Evolutionary conservation across 2,797 vertebrate species (phyloP).

Genomic region (Falco concolor): DNA sequence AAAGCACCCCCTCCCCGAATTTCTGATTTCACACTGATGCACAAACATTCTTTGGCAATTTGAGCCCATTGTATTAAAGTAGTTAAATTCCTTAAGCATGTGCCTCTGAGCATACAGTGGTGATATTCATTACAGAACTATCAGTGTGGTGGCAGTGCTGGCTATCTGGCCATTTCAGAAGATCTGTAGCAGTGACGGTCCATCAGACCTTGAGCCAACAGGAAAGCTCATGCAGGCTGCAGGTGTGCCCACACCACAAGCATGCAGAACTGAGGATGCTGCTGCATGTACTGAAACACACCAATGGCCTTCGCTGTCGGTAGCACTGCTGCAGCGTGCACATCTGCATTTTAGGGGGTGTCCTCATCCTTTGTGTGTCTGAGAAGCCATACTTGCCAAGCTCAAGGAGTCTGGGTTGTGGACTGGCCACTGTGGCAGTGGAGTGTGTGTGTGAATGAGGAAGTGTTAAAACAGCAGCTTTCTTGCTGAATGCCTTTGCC

Average conservation of each 20-base stretch:
- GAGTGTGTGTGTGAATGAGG: background rate
- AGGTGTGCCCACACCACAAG: accelerated
- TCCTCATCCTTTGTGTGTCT: background rate
- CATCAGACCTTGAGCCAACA: background rate
- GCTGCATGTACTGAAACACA: background rate
- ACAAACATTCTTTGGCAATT: slow-evolving; percentile 64
- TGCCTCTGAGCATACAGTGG: background rate
- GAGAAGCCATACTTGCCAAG: background rate
- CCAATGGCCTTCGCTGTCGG: accelerated
- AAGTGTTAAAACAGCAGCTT: background rate
- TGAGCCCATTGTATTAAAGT: slow-evolving; percentile 65
- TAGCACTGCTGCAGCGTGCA: background rate
- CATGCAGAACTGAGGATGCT: accelerated
- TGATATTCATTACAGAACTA: slow-evolving; percentile 2
- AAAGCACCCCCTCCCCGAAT: slow-evolving; percentile 53
- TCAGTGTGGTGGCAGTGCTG: background rate
- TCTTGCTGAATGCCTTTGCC: background rate
- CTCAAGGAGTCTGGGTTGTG: background rate
- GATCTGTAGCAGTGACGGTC: background rate
- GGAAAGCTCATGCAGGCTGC: background rate
- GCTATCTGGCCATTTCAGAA: background rate
- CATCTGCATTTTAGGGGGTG: accelerated
- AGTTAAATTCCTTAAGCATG: slow-evolving; percentile 62
- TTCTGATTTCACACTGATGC: slow-evolving; percentile 70
- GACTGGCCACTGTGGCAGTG: accelerated